A percentile compares a stretch with the other conserved stretches of the same genome.
phyloP scores from a whole-genome alignment of 1,140 invertebrate genomes.

The Pogonomyrmex barbatus region DNA sequence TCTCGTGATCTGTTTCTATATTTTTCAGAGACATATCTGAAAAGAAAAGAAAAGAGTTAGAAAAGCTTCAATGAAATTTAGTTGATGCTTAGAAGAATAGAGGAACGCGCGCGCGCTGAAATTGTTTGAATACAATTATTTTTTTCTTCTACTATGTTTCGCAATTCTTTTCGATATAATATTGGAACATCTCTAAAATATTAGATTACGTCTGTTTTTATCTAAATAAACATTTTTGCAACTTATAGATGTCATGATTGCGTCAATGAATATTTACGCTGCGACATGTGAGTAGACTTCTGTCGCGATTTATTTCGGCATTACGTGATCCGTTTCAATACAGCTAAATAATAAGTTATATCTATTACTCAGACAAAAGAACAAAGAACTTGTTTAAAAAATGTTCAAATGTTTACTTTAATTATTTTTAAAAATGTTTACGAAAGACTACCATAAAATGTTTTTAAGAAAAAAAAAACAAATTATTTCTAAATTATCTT shows the following conservation, averaged over 20 bases:
- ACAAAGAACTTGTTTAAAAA: neutral
- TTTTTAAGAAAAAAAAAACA: no score
- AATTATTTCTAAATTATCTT: neutral
- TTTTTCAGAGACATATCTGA: neutral
- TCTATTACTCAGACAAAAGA: neutral
- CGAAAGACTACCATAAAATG: no score
- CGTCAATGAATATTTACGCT: constrained; percentile 39
- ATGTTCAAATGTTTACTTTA: neutral
- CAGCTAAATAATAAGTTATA: neutral
- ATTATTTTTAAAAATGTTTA: no score
- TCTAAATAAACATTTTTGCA: constrained; percentile 13
- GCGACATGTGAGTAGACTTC: constrained; percentile 4
- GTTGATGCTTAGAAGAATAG: neutral
- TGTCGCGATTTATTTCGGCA: constrained; percentile 23
- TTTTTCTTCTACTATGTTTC: neutral
- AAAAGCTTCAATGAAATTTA: neutral
- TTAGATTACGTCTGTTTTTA: neutral
- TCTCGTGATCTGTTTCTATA: neutral
- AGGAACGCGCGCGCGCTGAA: no score
- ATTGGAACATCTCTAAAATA: neutral
- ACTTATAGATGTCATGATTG: constrained; percentile 22
- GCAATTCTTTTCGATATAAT: neutral
- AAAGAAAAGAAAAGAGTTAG: neutral
- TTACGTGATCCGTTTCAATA: constrained; percentile 1
- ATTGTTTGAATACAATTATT: neutral